These are phyloP conservation scores for Trachelus stipa DNA, from an alignment of 2,888 invertebrate genomes.

Conservation along the genomic window DNA sequence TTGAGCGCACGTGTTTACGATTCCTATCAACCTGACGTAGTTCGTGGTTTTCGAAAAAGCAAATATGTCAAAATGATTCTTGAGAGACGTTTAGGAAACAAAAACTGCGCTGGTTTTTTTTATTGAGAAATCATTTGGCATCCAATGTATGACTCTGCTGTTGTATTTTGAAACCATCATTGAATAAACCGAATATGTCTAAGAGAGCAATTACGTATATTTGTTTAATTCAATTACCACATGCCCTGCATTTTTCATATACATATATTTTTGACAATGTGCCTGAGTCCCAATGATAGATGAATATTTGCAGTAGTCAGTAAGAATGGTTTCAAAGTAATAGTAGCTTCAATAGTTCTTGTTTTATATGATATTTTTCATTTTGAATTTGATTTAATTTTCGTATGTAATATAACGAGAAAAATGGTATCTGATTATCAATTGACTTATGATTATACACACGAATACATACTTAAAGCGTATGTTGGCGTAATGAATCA, in stretches of 20 bases:
- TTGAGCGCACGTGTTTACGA: slow-evolving; percentile 36
- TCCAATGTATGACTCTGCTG: slow-evolving; percentile 52
- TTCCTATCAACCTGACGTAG: slow-evolving; percentile 20
- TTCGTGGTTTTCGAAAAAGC: slow-evolving; percentile 13
- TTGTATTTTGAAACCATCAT: slow-evolving; percentile 57
- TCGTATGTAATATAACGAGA: too few species aligned
- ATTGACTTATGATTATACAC: neutral
- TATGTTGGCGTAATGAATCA: too few species aligned
- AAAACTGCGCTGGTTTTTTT: too few species aligned
- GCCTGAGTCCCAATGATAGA: neutral
- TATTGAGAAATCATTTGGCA: too few species aligned
- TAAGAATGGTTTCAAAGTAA: slow-evolving; percentile 7
- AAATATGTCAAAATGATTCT: slow-evolving; percentile 5
- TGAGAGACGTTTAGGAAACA: too few species aligned
- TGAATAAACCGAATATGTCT: slow-evolving; percentile 57
- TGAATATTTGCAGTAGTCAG: neutral
- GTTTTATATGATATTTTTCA: neutral
- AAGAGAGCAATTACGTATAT: neutral
- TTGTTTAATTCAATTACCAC: neutral
- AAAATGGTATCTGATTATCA: too few species aligned
- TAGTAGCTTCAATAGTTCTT: neutral
- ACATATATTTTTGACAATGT: neutral
- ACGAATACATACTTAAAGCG: neutral
- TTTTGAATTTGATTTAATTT: neutral
- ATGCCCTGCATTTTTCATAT: neutral